Base-by-base conservation (phyloP, 64 coral and sea anemone genomes). In the Acropora tenuis region DNA sequence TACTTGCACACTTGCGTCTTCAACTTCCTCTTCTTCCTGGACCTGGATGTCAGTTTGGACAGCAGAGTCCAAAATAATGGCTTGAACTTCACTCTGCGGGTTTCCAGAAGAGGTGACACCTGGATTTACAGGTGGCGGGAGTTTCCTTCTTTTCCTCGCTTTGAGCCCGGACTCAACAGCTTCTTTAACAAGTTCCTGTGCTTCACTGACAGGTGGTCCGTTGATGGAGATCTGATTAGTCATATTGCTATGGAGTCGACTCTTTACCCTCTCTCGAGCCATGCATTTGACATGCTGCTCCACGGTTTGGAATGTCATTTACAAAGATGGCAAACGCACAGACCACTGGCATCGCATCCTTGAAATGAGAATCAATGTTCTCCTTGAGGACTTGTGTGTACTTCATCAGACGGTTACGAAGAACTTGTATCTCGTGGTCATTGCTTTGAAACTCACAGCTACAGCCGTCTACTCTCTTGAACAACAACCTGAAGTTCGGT, bases 61-160 rank as follows among this genome's bases (percentile, higher is more conserved):
- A 74, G 84, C 84, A 87, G 84, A 71, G 74, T 87, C 84, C 47
- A 87, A 67, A 74, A 87, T 46, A 74, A 87, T 74, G 74, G 84
- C 69, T 87, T 71, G 84, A 74, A 77, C 75, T 77, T 69, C 47
- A 87, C 67, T 74, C 48, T 71, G 68, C 43, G 41, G 42, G 68
- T 41, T 50, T 49, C 41, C 63, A 71, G 83, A 86, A 73, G 41
- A 41, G 19, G 46, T 58, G 65, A 16, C 72, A 86, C 83, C 83
- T 71, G 46, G 45, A 73, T 46, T 73, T 73, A 30, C 16, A 43
- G 65, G 46, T 72, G 83, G 83, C 30, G 83, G 83, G 65, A 67
- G 82, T 20, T 85, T 85, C 60, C 50, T 53, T 53, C 50, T 53
- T 58, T 85, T 69, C 82, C 69, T 20, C 69, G 58, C 82, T 85